Evolutionary conservation across 2,797 vertebrate genomes (phyloP).

Genomic region (Ctenopoma kingsleyae): DNA sequence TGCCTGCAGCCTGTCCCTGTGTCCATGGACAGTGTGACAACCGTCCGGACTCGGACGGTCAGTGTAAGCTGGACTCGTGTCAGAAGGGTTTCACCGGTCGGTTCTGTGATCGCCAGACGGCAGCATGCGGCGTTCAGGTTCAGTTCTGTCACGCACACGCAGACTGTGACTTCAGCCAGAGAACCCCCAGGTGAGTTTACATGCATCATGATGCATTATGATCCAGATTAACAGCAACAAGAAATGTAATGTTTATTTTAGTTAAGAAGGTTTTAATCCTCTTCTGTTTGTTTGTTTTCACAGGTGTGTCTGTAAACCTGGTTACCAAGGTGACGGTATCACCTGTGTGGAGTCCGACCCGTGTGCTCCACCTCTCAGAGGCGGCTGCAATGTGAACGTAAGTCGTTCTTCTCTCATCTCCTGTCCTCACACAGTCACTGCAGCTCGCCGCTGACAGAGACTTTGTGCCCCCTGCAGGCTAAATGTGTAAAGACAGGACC

Average conservation of each 20-base stretch:
- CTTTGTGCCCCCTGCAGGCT: slow-evolving; percentile 80
- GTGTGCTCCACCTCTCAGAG: slow-evolving; percentile 80
- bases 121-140: slow-evolving; percentile 79
- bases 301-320: slow-evolving; percentile 92
- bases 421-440: no score
- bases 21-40: slow-evolving; percentile 89
- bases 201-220: no score
- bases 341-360: slow-evolving; percentile 87
- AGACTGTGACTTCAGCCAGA: slow-evolving; percentile 85
- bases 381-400: slow-evolving; percentile 88
- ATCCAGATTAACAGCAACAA: no score
- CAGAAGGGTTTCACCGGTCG: slow-evolving; percentile 79
- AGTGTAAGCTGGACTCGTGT: slow-evolving; percentile 88
- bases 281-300: not conserved
- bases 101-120: slow-evolving; percentile 85
- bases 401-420: not conserved
- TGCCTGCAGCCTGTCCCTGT: slow-evolving; percentile 88
- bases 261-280: no score
- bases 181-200: slow-evolving; percentile 78
- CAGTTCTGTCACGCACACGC: slow-evolving; percentile 90
- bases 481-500: slow-evolving; percentile 86
- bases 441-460: no score
- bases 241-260: no score
- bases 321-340: slow-evolving; percentile 91
- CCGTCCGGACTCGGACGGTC: slow-evolving; percentile 82